These are phyloP conservation scores for Araneus ventricosus DNA, from an alignment of 1,140 invertebrate species.

Conservation along the genomic window DNA sequence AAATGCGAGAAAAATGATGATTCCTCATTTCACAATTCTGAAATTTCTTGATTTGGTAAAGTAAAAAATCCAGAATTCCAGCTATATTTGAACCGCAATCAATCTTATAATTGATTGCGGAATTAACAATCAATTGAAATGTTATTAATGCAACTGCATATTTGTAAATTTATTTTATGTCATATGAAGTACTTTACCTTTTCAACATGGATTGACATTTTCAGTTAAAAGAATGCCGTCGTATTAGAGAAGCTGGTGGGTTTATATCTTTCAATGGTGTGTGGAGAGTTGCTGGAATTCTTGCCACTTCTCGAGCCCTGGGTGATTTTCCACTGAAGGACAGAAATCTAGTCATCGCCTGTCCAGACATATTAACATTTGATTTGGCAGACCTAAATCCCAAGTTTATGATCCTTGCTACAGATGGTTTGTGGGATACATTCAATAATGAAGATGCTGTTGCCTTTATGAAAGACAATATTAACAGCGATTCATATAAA, in stretches of 20 bases:
- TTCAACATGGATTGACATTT: background rate
- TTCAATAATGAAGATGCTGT: constrained; percentile 96
- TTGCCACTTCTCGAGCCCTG: constrained; percentile 95
- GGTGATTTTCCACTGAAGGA: constrained; percentile 98
- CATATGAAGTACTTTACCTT: no score
- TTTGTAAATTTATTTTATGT: no score
- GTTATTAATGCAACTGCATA: no score
- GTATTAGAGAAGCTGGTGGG: constrained; percentile 94
- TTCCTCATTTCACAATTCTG: no score
- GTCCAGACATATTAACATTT: constrained; percentile 97
- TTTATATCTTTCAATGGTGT: constrained; percentile 97
- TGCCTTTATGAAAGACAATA: constrained; percentile 85
- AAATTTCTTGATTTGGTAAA: no score
- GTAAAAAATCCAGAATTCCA: no score
- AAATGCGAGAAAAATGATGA: no score
- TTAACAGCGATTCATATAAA: constrained; percentile 89
- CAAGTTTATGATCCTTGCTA: constrained; percentile 93
- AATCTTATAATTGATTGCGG: no score
- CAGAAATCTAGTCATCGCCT: constrained; percentile 94
- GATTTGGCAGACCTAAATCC: constrained; percentile 87
- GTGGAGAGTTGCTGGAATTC: constrained; percentile 96
- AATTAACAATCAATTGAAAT: no score
- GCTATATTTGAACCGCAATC: no score
- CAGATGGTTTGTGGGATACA: constrained; percentile 97
- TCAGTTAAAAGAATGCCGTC: constrained; percentile 89